Evolutionary conservation across 1,140 invertebrate species (phyloP), one percentile per base, ranked within the genome.

Genomic region (Varroa destructor): DNA sequence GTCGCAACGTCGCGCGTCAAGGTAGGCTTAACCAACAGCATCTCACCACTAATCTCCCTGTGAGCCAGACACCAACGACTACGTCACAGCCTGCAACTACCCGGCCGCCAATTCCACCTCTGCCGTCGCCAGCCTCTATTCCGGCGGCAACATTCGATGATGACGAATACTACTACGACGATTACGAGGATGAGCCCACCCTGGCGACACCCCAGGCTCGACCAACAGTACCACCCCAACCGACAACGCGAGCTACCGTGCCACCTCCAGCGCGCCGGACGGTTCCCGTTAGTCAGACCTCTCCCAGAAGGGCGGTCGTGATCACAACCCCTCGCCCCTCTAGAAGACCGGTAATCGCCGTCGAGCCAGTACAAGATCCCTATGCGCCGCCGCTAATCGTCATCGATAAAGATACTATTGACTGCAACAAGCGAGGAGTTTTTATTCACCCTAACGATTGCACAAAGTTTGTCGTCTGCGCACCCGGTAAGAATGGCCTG

Each of bases 381-480:
- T 42, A 74, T 51, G 73, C 72, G 25, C 75, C 75, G 42, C 71
- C 74, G 12, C 55, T 77, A 36, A 57, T 72, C 56, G 72, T n/a
- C 4, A 67, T 40, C 72, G 73, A 42, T 0, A 72, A 73, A 64
- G 73, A 58, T 71, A 74, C 67, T 55, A 58, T 76, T n/a, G 77
- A 71, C 10, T 77, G 77, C 54, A 64, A 71, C 4, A 72, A 74
- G 25, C 73, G 77, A 36, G 77, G 77, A 10, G 76, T 77, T 6
- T 77, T 75, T 54, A 71, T 73, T 8, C 77, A 77, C 55, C 77
- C 76, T 0, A 73, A 74, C 14, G 76, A 75, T 55, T 77, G 77
- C 70, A 74, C 75, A 42, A 75, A 74, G 72, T 77, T 77, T 61
- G 72, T 77, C 46, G 77, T 77, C 12, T 77, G 77, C 46, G 77